A percentile compares a stretch with the other conserved stretches of the same genome.
phyloP scores from a whole-genome alignment of 1,140 invertebrate species.

The Harpegnathos saltator region DNA sequence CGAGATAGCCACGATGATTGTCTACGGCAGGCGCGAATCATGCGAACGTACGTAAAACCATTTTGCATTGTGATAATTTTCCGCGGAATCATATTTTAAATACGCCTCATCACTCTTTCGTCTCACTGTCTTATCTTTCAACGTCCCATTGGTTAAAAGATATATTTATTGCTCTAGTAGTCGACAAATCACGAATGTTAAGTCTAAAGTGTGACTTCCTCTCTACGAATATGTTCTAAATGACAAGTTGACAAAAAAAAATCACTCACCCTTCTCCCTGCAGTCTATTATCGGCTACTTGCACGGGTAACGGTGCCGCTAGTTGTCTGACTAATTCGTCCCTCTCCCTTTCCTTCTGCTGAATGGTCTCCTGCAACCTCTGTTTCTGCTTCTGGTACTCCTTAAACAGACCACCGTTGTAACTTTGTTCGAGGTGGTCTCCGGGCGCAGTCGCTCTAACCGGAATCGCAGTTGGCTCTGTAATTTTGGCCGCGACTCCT shows the following conservation, averaged over 20 bases:
- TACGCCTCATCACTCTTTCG: not conserved
- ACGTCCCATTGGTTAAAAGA: not conserved
- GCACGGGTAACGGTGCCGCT: constrained; percentile 81
- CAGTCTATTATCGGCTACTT: constrained; percentile 84
- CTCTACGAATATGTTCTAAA: not conserved
- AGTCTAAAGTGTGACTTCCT: not conserved
- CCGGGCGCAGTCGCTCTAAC: constrained; percentile 79
- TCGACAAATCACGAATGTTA: constrained; percentile 4
- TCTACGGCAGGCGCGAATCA: no score
- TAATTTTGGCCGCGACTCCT: constrained; percentile 78
- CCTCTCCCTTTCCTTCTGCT: constrained; percentile 87
- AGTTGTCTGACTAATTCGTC: constrained; percentile 87
- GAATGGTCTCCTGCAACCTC: constrained; percentile 88
- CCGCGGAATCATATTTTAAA: not conserved
- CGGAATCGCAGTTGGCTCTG: constrained; percentile 83
- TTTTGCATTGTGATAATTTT: not conserved
- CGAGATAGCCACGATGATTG: not conserved
- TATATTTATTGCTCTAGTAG: not conserved
- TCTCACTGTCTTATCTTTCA: not conserved
- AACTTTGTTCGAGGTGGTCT: constrained; percentile 87
- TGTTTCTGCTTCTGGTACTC: constrained; percentile 92
- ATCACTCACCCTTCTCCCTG: constrained; percentile 84
- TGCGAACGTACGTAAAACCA: not conserved
- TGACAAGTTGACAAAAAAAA: constrained; percentile 16
- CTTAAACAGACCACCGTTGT: constrained; percentile 89